Evolutionary conservation across 2,113 vertebrate species (phyloP), one percentile per base, ranked within the genome.

Genomic region (Apodemus sylvaticus): DNA sequence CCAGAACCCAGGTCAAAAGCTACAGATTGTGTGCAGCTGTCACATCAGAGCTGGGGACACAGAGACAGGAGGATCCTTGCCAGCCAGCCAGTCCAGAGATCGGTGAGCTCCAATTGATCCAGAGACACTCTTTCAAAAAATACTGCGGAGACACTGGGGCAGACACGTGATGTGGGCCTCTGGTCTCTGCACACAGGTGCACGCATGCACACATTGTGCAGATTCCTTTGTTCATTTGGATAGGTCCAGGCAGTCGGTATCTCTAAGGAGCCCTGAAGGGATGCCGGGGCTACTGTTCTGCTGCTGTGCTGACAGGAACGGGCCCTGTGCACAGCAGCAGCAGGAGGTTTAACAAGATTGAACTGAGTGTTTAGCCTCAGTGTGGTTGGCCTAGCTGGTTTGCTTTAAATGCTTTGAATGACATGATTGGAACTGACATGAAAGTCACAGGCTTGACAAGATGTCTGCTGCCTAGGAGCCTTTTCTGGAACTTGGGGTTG

Each of bases 291-390:
- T 22, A 17, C 82, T 31, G 29, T 51, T 53, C 85, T 66, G 85
- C 34, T 55, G 48, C 51, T 26, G 68, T 55, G 48, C 48, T 73
- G 48, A 87, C 48, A 29, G 66, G 66, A 13, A 0, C 29, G 22
- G 68, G 12, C 20, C 39, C 22, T 34, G 34, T 5, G 7, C 12
- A 11, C 51, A 20, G 39, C 6, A 31, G 31, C 88, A 39, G 17
- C 26, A 1, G 5, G 58, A 29, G 39, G 36, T 1, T 2, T 13
- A 53, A 4, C 14, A 17, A 34, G 26, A 39, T 1, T 7, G 42
- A 24, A 20, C 45, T 53, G 8, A 39, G 39, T 1, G 1, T 1
- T 11, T 3, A 39, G 22, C 10, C 48, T 1, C 1, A 0, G 3
- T 45, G 12, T 12, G 81, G 66, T 26, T 26, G 51, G 9, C 14